These are phyloP conservation scores for Linyphia triangularis DNA, from an alignment of 2,888 invertebrate genomes.

Conservation along the genomic window DNA sequence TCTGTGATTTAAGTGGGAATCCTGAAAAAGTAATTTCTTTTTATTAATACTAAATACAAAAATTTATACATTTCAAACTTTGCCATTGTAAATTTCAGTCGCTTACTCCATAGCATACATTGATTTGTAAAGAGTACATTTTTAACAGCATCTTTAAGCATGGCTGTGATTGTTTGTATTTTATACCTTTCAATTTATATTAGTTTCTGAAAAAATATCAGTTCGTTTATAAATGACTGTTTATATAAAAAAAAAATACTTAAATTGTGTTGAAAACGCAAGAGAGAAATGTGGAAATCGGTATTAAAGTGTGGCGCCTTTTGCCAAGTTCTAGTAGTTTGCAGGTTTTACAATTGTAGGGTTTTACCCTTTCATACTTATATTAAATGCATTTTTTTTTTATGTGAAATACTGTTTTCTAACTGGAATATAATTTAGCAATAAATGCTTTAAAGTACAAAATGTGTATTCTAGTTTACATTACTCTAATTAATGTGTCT, in stretches of 20 bases:
- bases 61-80: too few species aligned
- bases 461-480: too few species aligned
- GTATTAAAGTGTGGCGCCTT: slow-evolving; percentile 24
- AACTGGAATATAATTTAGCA: too few species aligned
- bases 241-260: slow-evolving; percentile 2
- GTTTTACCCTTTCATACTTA: slow-evolving; percentile 32
- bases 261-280: slow-evolving; percentile 13
- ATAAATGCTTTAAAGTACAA: too few species aligned
- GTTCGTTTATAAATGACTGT: slow-evolving; percentile 1
- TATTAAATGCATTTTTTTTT: slow-evolving; percentile 9
- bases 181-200: neutral
- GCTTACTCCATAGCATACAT: too few species aligned
- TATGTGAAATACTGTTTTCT: too few species aligned
- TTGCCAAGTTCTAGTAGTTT: slow-evolving; percentile 41
- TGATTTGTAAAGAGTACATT: too few species aligned
- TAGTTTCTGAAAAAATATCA: neutral
- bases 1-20: too few species aligned
- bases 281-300: slow-evolving; percentile 3
- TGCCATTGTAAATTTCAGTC: too few species aligned
- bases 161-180: neutral
- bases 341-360: slow-evolving; percentile 34
- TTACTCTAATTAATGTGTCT: too few species aligned
- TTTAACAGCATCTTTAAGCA: neutral
- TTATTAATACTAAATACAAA: too few species aligned
- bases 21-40: too few species aligned